phyloP scores from a whole-genome alignment of 2,113 vertebrate species.

The Lethenteron camtschaticum region DNA sequence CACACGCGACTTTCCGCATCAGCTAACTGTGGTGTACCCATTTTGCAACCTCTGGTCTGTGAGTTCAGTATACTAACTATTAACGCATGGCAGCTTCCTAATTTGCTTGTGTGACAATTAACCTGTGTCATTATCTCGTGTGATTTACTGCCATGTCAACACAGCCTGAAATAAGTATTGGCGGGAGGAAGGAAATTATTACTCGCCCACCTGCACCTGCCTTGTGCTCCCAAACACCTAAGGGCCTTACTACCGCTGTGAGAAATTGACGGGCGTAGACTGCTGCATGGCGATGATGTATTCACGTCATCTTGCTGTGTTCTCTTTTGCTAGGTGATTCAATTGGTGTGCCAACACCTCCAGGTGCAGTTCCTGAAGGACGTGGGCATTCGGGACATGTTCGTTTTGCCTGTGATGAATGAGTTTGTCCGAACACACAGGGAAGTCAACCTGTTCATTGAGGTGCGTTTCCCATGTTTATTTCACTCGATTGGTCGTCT shows the following conservation, averaged over 20 bases:
- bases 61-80: too few relatives aligned
- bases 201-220: background rate
- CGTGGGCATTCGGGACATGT: background rate
- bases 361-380: background rate
- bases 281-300: background rate
- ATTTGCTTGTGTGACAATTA: too few relatives aligned
- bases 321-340: constrained; percentile 1
- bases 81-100: too few relatives aligned
- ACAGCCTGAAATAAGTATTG: background rate
- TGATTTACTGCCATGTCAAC: too few relatives aligned
- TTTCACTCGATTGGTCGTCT: too few relatives aligned
- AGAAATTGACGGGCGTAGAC: background rate
- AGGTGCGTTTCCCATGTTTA: constrained; percentile 16
- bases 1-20: too few relatives aligned
- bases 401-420: constrained; percentile 17
- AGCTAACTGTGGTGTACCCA: too few relatives aligned
- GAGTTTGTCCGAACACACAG: constrained; percentile 23
- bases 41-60: too few relatives aligned
- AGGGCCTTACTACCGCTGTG: background rate
- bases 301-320: background rate
- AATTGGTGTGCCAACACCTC: background rate
- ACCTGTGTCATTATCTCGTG: too few relatives aligned
- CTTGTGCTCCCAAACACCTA: background rate
- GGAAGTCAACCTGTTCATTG: constrained; percentile 29
- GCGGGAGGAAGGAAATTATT: background rate